Evolutionary conservation across 1,140 invertebrate species (phyloP).

Genomic region (Drosophila subobscura): DNA sequence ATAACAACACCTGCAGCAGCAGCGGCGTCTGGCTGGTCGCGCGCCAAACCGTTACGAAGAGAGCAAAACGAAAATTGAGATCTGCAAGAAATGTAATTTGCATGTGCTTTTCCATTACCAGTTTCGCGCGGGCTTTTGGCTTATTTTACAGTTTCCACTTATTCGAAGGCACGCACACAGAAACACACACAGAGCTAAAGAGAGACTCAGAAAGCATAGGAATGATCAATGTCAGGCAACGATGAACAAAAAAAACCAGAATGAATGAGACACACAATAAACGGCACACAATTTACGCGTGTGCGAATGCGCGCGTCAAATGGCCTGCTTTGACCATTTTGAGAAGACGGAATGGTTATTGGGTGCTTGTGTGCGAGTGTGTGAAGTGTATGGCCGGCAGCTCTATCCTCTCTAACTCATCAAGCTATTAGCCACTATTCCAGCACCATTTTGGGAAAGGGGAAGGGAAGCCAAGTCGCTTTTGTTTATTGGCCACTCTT

Average conservation of each 20-base stretch:
- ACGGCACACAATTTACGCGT: conserved; percentile 48
- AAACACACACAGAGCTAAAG: conserved; percentile 17
- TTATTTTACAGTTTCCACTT: neutral
- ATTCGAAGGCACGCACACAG: conserved; percentile 21
- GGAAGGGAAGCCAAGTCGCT: too few relatives aligned
- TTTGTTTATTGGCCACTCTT: too few relatives aligned
- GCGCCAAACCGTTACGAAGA: neutral
- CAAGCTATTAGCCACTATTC: too few relatives aligned
- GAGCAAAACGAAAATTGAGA: neutral
- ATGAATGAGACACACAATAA: conserved; percentile 33
- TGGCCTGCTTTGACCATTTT: conserved; percentile 47
- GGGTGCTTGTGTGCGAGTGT: neutral
- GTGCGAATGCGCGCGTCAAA: conserved; percentile 43
- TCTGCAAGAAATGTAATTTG: conserved; percentile 41
- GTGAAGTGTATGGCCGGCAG: neutral
- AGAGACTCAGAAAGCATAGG: conserved; percentile 7
- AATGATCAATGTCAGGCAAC: conserved; percentile 17
- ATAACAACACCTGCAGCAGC: too few relatives aligned
- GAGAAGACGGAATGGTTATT: conserved; percentile 9
- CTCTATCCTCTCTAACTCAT: neutral
- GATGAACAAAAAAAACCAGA: neutral
- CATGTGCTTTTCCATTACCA: conserved; percentile 16
- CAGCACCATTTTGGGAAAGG: too few relatives aligned
- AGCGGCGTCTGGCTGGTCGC: too few relatives aligned
- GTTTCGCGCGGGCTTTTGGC: neutral